Percentiles rank a stretch among this genome's conserved stretches.
These are phyloP conservation scores for Campylorhamphus procurvoides DNA, from an alignment of 2,113 vertebrate genomes.

Conservation along the genomic window DNA sequence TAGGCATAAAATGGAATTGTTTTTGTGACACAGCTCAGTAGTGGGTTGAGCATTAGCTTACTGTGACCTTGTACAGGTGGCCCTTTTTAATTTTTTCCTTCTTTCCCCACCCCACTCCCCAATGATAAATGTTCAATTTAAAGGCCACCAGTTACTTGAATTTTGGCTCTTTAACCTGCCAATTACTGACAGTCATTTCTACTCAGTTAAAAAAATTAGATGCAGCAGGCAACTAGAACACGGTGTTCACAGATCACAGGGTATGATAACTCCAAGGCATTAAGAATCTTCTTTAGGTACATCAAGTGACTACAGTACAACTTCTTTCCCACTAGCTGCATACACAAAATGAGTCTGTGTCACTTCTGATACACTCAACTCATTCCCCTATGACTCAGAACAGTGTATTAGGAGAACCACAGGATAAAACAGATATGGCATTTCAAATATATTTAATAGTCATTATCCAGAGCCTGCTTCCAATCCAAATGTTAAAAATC, in stretches of 20 bases:
- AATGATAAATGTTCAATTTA: constrained; percentile 62
- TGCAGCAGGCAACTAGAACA: background rate
- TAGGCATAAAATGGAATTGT: constrained; percentile 64
- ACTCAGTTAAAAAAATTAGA: constrained; percentile 30
- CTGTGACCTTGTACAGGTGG: constrained; percentile 68
- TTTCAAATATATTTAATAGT: constrained; percentile 53
- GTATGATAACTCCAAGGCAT: constrained; percentile 19
- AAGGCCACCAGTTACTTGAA: constrained; percentile 53
- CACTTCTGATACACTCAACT: constrained; percentile 44
- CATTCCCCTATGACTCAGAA: constrained; percentile 44
- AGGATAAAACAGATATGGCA: constrained; percentile 52
- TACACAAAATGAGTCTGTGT: constrained; percentile 48
- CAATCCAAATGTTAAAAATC: constrained; percentile 45
- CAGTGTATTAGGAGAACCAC: constrained; percentile 26
- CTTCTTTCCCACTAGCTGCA: constrained; percentile 43
- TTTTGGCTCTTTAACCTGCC: constrained; percentile 73
- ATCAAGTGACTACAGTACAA: constrained; percentile 19
- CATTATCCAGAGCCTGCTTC: constrained; percentile 59
- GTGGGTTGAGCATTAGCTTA: constrained; percentile 18
- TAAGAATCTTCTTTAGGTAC: constrained; percentile 29
- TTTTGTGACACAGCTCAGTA: constrained; percentile 46
- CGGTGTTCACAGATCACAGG: background rate
- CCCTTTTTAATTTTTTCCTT: background rate
- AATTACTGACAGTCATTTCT: constrained; percentile 66
- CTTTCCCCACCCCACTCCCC: background rate